phyloP scores from a whole-genome alignment of 2,797 vertebrate species.

The Eleutherodactylus coqui region DNA sequence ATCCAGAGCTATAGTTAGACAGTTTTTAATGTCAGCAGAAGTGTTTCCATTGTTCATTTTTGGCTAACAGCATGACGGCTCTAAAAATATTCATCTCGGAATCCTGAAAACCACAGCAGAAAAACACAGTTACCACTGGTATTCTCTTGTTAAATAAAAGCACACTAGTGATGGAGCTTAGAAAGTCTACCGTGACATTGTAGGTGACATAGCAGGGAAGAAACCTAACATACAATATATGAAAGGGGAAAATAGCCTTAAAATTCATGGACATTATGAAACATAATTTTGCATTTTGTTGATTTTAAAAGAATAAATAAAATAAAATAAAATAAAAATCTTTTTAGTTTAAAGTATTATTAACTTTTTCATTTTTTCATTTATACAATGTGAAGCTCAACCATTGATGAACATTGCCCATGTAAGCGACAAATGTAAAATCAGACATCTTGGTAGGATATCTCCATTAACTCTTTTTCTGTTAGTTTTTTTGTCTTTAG shows the following conservation, averaged over 20 bases:
- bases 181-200: conserved; percentile 9
- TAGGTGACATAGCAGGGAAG: conserved; percentile 4
- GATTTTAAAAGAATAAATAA: too few species aligned
- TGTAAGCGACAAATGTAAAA: background rate
- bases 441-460: background rate
- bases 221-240: background rate
- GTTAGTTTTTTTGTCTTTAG: too few species aligned
- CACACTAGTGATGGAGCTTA: background rate
- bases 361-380: background rate
- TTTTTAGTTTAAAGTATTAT: background rate
- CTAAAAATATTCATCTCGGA: conserved; percentile 43
- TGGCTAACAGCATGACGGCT: conserved; percentile 6
- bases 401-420: background rate
- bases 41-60: conserved; percentile 51
- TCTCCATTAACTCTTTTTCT: background rate
- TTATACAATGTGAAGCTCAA: background rate
- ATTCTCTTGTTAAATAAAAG: conserved; percentile 32
- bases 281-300: background rate
- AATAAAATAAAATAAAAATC: too few species aligned
- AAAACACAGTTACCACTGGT: conserved; percentile 22
- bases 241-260: background rate
- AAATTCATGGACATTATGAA: background rate
- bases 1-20: conserved; percentile 39
- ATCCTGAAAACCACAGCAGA: conserved; percentile 37
- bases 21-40: conserved; percentile 11